Evolutionary conservation across 2,888 invertebrate genomes (phyloP), one percentile per base, ranked within the genome.

Genomic region (Trichogramma evanescens): DNA sequence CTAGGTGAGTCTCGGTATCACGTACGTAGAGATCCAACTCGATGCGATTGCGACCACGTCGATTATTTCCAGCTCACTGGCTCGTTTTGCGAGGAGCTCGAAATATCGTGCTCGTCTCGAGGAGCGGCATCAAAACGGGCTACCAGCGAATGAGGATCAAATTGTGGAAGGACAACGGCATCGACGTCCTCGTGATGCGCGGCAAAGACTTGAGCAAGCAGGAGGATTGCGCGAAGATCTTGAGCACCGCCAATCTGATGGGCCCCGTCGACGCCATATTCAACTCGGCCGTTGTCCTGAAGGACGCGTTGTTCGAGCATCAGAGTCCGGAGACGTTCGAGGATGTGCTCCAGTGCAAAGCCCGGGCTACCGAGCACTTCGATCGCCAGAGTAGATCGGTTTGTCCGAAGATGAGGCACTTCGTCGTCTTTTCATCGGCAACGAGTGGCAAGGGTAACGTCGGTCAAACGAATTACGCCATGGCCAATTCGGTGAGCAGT

Each of bases 21-120:
- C 2, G 45, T 45, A n/a, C 26, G 26, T 26, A 1, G 26, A 26
- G 26, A 26, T 26, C 26, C 26, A 26, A 26, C 26, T 26, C 26
- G 26, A 26, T 3, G 26, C 26, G 2, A 26, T 26, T 26, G n/a
- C n/a, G 26, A 26, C 1, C 2, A 26, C 26, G 26, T 26, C 26
- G 26, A 26, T 6, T 13, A 48, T 13, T 48, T 48, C 5, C n/a
- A 48, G 86, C 88, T 0, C 89, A 93, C 70, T 94, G 93, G 92
- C 80, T 96, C 69, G 83, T 93, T 53, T 77, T 89, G 56, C 83
- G 94, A 65, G 94, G 94, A 0, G 93, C 89, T 0, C 84, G 81
- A 67, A 88, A 89, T 66, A 69, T 95, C n/a, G 82, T 95, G 2
- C 81, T 95, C 0, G 90, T 89, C 0, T 93, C 94, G 0, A 84